Base-by-base conservation (phyloP, 2,113 vertebrate genomes). In the Paralichthys olivaceus region DNA sequence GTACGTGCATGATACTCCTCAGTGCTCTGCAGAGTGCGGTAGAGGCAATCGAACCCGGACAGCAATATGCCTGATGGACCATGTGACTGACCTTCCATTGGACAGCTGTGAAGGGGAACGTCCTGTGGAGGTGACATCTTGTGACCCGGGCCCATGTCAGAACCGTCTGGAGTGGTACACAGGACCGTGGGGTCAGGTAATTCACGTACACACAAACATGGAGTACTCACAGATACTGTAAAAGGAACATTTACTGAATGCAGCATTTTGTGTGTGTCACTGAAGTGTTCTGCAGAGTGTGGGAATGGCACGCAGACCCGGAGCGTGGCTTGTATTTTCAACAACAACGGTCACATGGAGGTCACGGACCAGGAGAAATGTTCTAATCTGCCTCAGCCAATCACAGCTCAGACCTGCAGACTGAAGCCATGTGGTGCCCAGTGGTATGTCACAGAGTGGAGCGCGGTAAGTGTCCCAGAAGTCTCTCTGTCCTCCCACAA, bases 151-250 rank as follows among this genome's bases (percentile, higher is more conserved):
- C 0, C 96, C 95, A n/a, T 98, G 97, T 40, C 79, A 93, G 0
- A 92, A 95, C 15, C 95, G 73, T 26, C 84, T 94, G 49, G 96
- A 98, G 64, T 98, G 97, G 97, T 98, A 96, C 82, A 89, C 95
- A 0, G 97, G 96, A 37, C 92, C 95, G 70, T 98, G 97, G 97
- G 94, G 95, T 64, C 97, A 98, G 96, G 97, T 98, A 92, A 75
- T 25, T 56, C 15, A 51, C 3, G 0, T 2, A 49, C 15, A 53
- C 13, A 25, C 22, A 25, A 2, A 57, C 19, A 23, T 7, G 17
- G 9, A 72, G 7, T 6, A 23, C 2, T 4, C 1, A 29, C 0
- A 25, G 13, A 62, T 37, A 53, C 55, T 32, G 7, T 45, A 26
- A 20, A 79, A 32, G 56, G 25, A 51, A 26, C 32, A 25, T 32